These are phyloP conservation scores for Microcebus tavaratra DNA, from an alignment of 2,113 vertebrate species.

Conservation along the genomic window DNA sequence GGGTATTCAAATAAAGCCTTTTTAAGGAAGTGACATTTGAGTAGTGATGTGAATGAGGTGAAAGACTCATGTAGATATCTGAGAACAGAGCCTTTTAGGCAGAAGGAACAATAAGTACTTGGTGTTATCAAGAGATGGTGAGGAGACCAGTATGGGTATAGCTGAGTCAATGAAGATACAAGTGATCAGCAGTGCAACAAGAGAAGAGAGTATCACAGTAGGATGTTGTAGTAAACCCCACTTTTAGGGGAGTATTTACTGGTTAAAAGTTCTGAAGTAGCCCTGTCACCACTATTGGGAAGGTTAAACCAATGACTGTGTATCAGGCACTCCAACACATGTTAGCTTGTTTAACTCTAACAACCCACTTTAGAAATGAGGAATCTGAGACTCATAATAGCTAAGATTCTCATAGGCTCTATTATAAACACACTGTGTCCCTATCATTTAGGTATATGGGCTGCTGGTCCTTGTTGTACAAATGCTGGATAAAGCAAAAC, in stretches of 20 bases:
- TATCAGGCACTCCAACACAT: not conserved
- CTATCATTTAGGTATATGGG: not conserved
- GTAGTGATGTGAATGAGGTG: not conserved
- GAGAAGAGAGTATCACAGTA: not conserved
- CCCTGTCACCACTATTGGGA: not conserved
- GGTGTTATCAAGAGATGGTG: not conserved
- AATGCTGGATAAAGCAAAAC: not conserved
- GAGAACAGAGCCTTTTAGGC: not conserved
- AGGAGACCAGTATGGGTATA: not conserved
- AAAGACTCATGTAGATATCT: not conserved
- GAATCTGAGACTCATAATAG: not conserved
- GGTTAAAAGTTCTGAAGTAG: not conserved
- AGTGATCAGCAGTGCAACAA: not conserved
- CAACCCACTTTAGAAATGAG: not conserved
- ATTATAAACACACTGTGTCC: not conserved
- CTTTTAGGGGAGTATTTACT: not conserved
- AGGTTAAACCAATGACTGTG: not conserved
- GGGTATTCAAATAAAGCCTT: not conserved
- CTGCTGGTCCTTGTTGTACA: not conserved
- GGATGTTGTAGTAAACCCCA: not conserved
- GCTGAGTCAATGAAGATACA: not conserved
- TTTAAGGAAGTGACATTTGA: not conserved
- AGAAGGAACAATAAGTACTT: not conserved
- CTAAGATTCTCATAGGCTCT: not conserved
- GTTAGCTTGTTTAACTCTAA: not conserved